phyloP scores from a whole-genome alignment of 2,888 invertebrate species.

The Idaea aversata region DNA sequence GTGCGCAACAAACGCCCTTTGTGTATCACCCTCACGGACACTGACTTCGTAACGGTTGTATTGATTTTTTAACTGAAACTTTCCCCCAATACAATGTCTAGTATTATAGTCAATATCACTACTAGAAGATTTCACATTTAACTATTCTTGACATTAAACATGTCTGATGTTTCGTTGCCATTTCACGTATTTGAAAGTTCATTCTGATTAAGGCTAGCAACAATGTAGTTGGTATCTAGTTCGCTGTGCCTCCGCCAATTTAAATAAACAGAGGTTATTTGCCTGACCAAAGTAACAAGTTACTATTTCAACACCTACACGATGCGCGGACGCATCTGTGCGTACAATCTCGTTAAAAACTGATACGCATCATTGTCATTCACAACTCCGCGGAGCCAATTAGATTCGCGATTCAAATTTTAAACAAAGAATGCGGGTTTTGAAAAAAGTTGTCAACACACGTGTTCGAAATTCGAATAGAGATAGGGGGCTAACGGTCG shows the following conservation, averaged over 20 bases:
- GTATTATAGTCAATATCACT: neutral
- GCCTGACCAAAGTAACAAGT: neutral
- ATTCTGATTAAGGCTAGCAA: neutral
- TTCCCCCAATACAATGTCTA: constrained; percentile 30
- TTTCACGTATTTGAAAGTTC: neutral
- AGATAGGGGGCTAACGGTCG: constrained; percentile 77
- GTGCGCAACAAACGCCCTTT: constrained; percentile 63
- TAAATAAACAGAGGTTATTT: neutral
- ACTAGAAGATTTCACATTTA: constrained; percentile 5
- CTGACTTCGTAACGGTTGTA: constrained; percentile 68
- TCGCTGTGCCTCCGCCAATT: neutral
- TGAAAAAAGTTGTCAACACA: constrained; percentile 72
- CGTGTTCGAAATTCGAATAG: constrained; percentile 71
- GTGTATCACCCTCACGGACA: constrained; percentile 69
- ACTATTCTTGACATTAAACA: neutral
- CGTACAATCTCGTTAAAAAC: neutral
- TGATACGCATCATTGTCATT: constrained; percentile 24
- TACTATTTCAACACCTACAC: neutral
- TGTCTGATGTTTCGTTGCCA: neutral
- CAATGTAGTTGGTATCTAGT: neutral
- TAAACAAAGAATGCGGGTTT: constrained; percentile 57
- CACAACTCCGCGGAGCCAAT: constrained; percentile 15
- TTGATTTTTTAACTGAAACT: constrained; percentile 79
- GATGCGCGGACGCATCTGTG: neutral
- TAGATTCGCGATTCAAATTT: constrained; percentile 35